Base-by-base conservation (phyloP, 2,888 invertebrate genomes). In the Erebia ligea region DNA sequence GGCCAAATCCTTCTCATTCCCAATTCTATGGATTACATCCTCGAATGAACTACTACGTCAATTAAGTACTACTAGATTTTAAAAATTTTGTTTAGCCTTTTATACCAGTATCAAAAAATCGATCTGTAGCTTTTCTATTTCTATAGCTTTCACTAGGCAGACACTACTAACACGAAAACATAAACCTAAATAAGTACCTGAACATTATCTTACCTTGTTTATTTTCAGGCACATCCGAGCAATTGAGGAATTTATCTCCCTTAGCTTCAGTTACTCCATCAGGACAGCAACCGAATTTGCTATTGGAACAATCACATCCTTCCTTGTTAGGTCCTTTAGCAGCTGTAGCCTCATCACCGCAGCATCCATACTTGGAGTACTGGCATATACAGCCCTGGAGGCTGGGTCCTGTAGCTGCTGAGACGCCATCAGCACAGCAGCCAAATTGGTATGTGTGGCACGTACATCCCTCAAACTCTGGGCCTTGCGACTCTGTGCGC, bases 401-500 rank as follows among this genome's bases (percentile, higher is more conserved):
- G 67, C 81, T 82, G 6, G 88, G 88, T 0, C 98, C 98, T 82
- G 94, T 95, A 5, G 98, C 97, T 67, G 94, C 86, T 0, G 96
- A 96, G 72, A 96, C 88, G 0, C 98, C 98, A 89, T 98, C 98
- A 0, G 96, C 95, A 81, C 98, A 98, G 82, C 98, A 98, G 1
- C 98, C 98, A 84, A 97, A 98, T 84, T 98, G 97, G 91, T 95
- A 97, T 0, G 98, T 97, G 82, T 96, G 95, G 82, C 98, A 98
- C 0, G 95, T 94, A 82, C 99, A 99, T 13, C 98, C 99, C 78
- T 96, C 95, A 80, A 94, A 96, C 76, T 97, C 95, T 0, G 96
- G 95, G 11, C 98, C 98, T 45, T 90, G 85, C 0, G 99, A 97
- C 65, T 95, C 94, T 15, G 97, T 95, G 82, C 96, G 87, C 73